These are phyloP conservation scores for Chrysochloris asiatica DNA, from an alignment of 2,113 vertebrate genomes.

Conservation along the genomic window DNA sequence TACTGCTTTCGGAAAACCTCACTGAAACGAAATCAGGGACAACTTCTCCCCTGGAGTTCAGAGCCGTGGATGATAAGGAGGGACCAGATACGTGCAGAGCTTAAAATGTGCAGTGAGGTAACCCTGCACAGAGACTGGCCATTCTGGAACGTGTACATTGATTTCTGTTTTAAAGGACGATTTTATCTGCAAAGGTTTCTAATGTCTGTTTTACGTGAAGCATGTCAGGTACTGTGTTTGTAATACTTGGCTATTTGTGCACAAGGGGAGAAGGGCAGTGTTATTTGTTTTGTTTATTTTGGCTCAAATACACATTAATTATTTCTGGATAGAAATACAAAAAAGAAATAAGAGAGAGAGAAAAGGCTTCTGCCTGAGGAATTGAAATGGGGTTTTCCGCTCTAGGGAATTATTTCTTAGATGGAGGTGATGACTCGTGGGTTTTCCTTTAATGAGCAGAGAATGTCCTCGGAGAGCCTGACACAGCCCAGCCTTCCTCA, in stretches of 20 bases:
- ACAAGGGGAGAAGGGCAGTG: neutral
- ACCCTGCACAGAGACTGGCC: neutral
- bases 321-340: slow-evolving; percentile 55
- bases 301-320: slow-evolving; percentile 42
- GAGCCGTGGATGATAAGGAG: neutral
- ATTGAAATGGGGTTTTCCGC: slow-evolving; percentile 31
- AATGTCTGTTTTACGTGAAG: neutral
- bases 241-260: neutral
- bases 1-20: neutral
- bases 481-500: neutral
- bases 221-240: neutral
- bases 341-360: neutral
- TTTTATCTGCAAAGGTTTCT: neutral
- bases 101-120: neutral
- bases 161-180: too few species aligned
- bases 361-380: slow-evolving; percentile 29
- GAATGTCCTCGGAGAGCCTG: slow-evolving; percentile 24
- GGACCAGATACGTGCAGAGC: neutral
- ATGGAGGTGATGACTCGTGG: neutral
- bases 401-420: slow-evolving; percentile 30
- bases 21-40: neutral
- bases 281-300: neutral
- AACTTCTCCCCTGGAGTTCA: neutral
- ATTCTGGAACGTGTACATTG: neutral
- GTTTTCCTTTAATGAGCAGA: slow-evolving; percentile 35